These are phyloP conservation scores for Eupithecia dodoneata DNA, from an alignment of 2,888 invertebrate species.

Conservation along the genomic window DNA sequence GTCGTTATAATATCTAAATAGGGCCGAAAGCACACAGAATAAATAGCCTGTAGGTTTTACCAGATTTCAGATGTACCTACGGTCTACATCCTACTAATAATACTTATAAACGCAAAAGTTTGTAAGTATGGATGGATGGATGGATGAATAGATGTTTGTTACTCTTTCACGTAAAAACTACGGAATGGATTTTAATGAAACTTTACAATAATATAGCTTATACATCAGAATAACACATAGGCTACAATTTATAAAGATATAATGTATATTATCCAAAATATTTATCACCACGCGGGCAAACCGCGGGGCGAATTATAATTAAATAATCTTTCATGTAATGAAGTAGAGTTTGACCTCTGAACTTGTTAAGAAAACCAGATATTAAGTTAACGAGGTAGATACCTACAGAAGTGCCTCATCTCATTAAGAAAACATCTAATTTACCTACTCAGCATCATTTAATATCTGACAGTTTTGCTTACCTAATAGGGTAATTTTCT, in stretches of 20 bases:
- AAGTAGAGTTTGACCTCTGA: not conserved
- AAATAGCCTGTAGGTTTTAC: not conserved
- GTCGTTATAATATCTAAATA: not conserved
- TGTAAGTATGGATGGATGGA: no score
- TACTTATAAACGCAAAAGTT: no score
- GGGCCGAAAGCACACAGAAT: not conserved
- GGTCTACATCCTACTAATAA: no score
- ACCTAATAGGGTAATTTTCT: conserved; percentile 5
- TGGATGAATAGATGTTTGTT: no score
- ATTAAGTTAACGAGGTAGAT: not conserved
- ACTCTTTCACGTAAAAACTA: no score
- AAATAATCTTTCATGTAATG: not conserved
- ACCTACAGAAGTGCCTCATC: not conserved
- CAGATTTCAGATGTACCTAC: not conserved
- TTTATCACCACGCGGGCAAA: no score
- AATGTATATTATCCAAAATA: no score
- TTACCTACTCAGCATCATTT: not conserved
- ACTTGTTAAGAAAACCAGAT: not conserved
- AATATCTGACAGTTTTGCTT: not conserved
- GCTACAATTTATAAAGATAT: no score
- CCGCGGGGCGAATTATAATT: no score
- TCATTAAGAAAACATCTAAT: not conserved
- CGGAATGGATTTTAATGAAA: no score
- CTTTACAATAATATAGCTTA: no score
- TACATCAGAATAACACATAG: no score